Evolutionary conservation across 2,113 vertebrate species (phyloP).

Genomic region (Tragelaphus strepsiceros): DNA sequence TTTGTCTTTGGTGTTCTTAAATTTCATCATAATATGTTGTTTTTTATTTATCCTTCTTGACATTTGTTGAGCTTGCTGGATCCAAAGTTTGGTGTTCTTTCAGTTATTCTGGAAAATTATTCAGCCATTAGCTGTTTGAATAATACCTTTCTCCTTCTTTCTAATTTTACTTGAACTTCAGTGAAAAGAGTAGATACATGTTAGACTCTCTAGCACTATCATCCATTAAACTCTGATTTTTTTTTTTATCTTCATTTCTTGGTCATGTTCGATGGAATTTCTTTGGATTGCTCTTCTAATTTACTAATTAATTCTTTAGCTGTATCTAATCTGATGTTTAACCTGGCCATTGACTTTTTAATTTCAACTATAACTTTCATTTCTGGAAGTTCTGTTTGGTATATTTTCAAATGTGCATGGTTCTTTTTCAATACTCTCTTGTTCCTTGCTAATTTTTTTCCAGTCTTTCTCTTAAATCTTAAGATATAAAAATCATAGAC

Average conservation of each 20-base stretch:
- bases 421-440: not conserved
- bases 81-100: not conserved
- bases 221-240: not conserved
- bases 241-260: not conserved
- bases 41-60: not conserved
- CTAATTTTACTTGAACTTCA: not conserved
- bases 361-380: not conserved
- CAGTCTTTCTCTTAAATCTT: not conserved
- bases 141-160: not conserved
- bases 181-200: not conserved
- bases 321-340: not conserved
- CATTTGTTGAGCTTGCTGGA: constrained; percentile 4
- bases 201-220: not conserved
- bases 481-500: not conserved
- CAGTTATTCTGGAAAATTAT: not conserved
- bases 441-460: not conserved
- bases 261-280: not conserved
- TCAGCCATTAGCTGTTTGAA: not conserved
- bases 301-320: not conserved
- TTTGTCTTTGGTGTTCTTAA: not conserved
- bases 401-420: not conserved
- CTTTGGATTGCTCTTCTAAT: not conserved
- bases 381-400: not conserved
- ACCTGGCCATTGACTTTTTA: not conserved
- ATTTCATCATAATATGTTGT: not conserved